These are phyloP conservation scores for Aspidoscelis tigris DNA, from an alignment of 2,113 vertebrate genomes.

Conservation along the genomic window DNA sequence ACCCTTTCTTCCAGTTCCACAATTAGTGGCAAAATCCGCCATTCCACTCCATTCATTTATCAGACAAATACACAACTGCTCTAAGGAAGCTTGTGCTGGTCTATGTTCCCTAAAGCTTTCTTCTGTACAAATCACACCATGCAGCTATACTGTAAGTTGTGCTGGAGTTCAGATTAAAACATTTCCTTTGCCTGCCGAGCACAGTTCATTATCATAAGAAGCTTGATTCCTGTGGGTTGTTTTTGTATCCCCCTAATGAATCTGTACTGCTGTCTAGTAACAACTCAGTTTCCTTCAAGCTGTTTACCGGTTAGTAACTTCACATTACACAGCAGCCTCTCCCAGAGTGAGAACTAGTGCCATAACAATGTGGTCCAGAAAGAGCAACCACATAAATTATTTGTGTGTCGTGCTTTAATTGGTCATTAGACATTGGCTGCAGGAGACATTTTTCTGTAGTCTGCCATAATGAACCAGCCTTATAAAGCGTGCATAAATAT, in stretches of 20 bases:
- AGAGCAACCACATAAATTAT: conserved; percentile 1
- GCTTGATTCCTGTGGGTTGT: not conserved
- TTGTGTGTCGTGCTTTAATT: not conserved
- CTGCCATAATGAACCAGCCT: conserved; percentile 21
- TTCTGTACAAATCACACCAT: not conserved
- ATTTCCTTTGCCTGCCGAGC: not conserved
- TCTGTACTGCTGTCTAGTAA: not conserved
- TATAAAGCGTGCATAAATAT: conserved; percentile 14
- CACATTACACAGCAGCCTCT: not conserved
- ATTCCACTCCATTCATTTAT: too few species aligned
- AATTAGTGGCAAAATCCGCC: too few species aligned
- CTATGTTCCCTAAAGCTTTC: not conserved
- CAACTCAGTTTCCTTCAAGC: not conserved
- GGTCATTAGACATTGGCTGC: conserved; percentile 19
- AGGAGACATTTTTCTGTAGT: conserved; percentile 39
- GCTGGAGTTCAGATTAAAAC: not conserved
- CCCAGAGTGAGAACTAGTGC: not conserved
- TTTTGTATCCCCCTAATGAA: not conserved
- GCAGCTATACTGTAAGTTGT: not conserved
- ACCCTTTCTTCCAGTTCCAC: too few species aligned
- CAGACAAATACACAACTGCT: too few species aligned
- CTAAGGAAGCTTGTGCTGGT: not conserved
- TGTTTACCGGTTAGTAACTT: conserved; percentile 12
- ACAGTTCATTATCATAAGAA: not conserved
- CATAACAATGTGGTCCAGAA: not conserved